Conservation (phyloP, 2,797 vertebrate species). For the Lophius americanus region DNA sequence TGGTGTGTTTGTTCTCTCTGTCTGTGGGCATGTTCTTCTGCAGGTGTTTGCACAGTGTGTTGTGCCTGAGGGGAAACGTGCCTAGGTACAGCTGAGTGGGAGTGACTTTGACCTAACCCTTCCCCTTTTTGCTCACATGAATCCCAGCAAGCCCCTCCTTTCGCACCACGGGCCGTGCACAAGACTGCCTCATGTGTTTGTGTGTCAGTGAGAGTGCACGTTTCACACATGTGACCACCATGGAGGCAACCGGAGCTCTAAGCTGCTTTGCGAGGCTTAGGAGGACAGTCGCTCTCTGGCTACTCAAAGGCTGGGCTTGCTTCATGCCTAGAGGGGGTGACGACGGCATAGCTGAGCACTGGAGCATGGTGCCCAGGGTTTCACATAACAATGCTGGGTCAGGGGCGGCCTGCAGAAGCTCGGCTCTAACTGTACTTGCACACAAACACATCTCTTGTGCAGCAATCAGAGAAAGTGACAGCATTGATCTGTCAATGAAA, state of each 20-base stretch:
- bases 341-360: slow-evolving; percentile 68
- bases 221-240: slow-evolving; percentile 80
- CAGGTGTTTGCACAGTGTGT: slow-evolving; percentile 61
- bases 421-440: slow-evolving; percentile 46
- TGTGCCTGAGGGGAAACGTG: slow-evolving; percentile 66
- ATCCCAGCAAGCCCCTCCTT: slow-evolving; percentile 41
- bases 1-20: slow-evolving; percentile 26
- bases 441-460: slow-evolving; percentile 47
- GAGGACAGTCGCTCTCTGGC: slow-evolving; percentile 68
- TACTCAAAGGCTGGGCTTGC: slow-evolving; percentile 62
- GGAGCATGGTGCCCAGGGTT: slow-evolving; percentile 68
- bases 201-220: slow-evolving; percentile 66
- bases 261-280: slow-evolving; percentile 78
- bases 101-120: slow-evolving; percentile 51
- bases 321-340: slow-evolving; percentile 68
- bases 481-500: slow-evolving; percentile 36
- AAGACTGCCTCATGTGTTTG: slow-evolving; percentile 48
- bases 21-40: slow-evolving; percentile 49
- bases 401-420: slow-evolving; percentile 48
- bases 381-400: slow-evolving; percentile 70
- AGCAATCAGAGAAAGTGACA: slow-evolving; percentile 41
- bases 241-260: slow-evolving; percentile 68
- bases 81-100: slow-evolving; percentile 75
- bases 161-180: slow-evolving; percentile 34
- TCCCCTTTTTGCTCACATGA: slow-evolving; percentile 48